Conservation (phyloP, 2,888 invertebrate species). For the Lasius fuliginosus region DNA sequence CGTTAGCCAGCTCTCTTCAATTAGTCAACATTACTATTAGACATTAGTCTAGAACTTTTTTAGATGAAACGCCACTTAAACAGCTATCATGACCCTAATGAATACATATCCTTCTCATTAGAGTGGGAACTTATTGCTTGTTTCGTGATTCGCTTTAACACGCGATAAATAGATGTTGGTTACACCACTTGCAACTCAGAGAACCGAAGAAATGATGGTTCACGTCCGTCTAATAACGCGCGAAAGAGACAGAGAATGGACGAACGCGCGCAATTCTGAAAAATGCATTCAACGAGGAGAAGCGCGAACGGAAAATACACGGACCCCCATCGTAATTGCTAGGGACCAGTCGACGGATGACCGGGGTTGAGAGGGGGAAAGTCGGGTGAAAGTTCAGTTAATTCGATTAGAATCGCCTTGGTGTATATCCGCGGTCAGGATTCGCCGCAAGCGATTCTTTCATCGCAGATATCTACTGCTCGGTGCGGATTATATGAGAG, state of each 20-base stretch:
- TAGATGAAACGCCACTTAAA: constrained; percentile 12
- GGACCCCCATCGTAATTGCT: constrained; percentile 72
- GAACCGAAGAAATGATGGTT: background rate
- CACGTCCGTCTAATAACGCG: constrained; percentile 13
- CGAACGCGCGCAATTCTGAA: constrained; percentile 41
- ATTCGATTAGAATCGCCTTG: constrained; percentile 80
- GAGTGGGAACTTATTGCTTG: constrained; percentile 29
- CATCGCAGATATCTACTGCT: constrained; percentile 60
- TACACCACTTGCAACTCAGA: background rate
- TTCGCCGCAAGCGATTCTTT: constrained; percentile 73
- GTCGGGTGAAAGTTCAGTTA: constrained; percentile 80
- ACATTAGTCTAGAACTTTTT: constrained; percentile 26
- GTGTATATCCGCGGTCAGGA: constrained; percentile 73
- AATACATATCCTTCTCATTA: constrained; percentile 48
- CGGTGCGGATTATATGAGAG: constrained; percentile 69
- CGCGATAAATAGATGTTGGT: constrained; percentile 32
- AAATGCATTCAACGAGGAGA: constrained; percentile 45
- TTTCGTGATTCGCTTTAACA: constrained; percentile 37
- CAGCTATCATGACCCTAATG: constrained; percentile 46
- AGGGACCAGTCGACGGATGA: constrained; percentile 70
- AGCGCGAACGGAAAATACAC: constrained; percentile 58
- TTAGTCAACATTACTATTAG: constrained; percentile 48
- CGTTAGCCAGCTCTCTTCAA: constrained; percentile 42
- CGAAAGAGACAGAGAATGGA: constrained; percentile 16
- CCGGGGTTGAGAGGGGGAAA: constrained; percentile 44